Evolutionary conservation across 1,140 invertebrate genomes (phyloP).

Genomic region (Triops cancriformis): DNA sequence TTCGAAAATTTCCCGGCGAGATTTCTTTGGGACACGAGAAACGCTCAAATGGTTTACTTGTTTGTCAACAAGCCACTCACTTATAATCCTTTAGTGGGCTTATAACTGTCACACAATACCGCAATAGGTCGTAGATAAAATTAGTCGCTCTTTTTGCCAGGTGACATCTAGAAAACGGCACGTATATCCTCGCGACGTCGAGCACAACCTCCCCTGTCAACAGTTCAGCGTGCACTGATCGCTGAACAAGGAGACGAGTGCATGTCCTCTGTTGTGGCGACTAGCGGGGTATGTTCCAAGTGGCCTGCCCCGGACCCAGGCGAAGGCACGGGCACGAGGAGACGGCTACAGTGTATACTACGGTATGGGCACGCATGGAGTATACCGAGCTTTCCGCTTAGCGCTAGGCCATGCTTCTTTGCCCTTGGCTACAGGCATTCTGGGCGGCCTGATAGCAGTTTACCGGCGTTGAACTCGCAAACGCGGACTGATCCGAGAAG

Average conservation of each 20-base stretch:
- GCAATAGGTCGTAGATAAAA: not conserved
- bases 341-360: not conserved
- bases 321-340: not conserved
- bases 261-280: not conserved
- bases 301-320: not conserved
- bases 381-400: not conserved
- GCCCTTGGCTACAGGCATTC: conserved; percentile 12
- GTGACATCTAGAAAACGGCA: not conserved
- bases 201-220: not conserved
- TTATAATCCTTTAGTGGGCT: not conserved
- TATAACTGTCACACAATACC: not conserved
- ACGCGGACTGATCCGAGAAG: not conserved
- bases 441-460: conserved; percentile 3
- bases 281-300: not conserved
- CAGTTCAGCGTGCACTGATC: conserved; percentile 12
- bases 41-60: not conserved
- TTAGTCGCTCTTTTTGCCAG: not conserved
- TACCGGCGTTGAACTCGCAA: not conserved
- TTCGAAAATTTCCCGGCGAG: too few species aligned
- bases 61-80: not conserved
- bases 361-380: not conserved
- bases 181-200: not conserved
- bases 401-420: conserved; percentile 5
- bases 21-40: too few species aligned
- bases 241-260: not conserved